These are phyloP conservation scores for Bufotes viridis DNA, from an alignment of 2,797 vertebrate species.

Conservation along the genomic window DNA sequence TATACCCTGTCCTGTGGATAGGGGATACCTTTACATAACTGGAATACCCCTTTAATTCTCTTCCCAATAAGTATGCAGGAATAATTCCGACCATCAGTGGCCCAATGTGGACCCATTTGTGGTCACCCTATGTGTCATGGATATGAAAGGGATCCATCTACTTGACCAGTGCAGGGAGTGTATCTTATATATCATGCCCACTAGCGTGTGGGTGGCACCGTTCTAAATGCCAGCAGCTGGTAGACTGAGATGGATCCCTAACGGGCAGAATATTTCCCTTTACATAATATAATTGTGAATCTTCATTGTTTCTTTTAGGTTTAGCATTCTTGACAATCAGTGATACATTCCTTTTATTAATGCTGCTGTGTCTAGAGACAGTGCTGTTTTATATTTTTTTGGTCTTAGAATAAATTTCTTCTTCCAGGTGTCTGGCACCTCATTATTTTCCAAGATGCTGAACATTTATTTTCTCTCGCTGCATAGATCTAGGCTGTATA, in stretches of 20 bases:
- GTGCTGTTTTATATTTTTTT: neutral
- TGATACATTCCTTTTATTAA: constrained; percentile 31
- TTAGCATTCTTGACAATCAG: neutral
- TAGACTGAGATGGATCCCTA: neutral
- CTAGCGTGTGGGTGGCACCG: neutral
- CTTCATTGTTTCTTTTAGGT: neutral
- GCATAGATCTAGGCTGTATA: neutral
- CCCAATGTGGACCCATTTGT: neutral
- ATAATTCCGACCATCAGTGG: neutral
- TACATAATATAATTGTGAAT: neutral
- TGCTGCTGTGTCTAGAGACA: neutral
- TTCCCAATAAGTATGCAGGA: neutral
- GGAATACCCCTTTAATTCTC: neutral
- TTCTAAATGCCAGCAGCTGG: neutral
- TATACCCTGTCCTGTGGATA: too few relatives aligned
- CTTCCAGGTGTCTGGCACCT: neutral
- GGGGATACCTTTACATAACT: too few relatives aligned
- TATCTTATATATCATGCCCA: neutral
- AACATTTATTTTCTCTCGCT: neutral
- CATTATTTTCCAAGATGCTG: neutral
- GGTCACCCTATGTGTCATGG: too few relatives aligned
- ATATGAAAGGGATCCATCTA: too few relatives aligned
- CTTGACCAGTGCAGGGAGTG: neutral
- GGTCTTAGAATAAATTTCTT: constrained; percentile 23
- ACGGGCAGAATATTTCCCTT: neutral